These are phyloP conservation scores for Rousettus leschenaultii DNA, from an alignment of 2,113 vertebrate genomes.

Conservation along the genomic window DNA sequence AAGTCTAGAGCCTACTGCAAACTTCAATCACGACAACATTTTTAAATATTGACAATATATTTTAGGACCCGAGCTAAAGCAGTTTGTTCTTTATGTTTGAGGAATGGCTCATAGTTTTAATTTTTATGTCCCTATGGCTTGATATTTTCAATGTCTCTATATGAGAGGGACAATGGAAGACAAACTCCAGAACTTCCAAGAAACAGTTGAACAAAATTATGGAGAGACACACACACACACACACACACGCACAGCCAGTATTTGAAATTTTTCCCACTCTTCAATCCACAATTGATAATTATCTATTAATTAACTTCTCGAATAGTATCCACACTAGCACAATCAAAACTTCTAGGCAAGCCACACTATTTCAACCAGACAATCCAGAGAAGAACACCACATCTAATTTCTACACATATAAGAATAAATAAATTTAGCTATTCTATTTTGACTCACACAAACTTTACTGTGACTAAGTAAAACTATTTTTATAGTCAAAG, in stretches of 20 bases:
- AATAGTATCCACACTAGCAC: not conserved
- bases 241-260: not conserved
- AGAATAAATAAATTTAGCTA: not conserved
- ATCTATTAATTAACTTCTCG: not conserved
- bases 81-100: not conserved
- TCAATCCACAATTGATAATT: not conserved
- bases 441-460: not conserved
- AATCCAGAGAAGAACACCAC: not conserved
- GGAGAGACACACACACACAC: not conserved
- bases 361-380: not conserved
- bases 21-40: not conserved
- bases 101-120: not conserved
- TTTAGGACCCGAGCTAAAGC: not conserved
- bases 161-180: not conserved
- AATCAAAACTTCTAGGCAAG: not conserved
- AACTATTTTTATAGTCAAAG: not conserved
- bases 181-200: not conserved
- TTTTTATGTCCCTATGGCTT: not conserved
- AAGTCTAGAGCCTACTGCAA: not conserved
- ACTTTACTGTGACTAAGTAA: not conserved
- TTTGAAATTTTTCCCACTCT: not conserved
- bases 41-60: not conserved
- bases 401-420: not conserved
- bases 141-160: not conserved
- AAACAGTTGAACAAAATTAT: not conserved